A percentile compares a stretch with the other conserved stretches of the same genome.
These are phyloP conservation scores for Hypsopygia costalis DNA, from an alignment of 2,888 invertebrate genomes.

Conservation along the genomic window DNA sequence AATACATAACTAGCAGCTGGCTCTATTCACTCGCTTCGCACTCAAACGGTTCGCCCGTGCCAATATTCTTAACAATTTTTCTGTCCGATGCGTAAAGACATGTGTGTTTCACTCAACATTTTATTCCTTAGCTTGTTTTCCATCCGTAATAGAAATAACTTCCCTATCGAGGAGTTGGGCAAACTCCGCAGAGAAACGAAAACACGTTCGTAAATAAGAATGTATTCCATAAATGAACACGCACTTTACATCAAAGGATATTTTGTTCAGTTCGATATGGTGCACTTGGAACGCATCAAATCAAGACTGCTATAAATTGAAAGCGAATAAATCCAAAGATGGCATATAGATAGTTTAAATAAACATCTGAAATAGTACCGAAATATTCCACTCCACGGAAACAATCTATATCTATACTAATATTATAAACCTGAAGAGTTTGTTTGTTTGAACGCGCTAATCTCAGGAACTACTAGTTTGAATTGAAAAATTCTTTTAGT, in stretches of 20 bases:
- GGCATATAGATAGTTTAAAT: too few species aligned
- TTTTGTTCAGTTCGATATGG: conserved; percentile 4
- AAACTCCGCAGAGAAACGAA: conserved; percentile 1
- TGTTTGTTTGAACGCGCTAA: too few species aligned
- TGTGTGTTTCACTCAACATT: neutral
- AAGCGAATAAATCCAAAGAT: neutral
- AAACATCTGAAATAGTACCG: too few species aligned
- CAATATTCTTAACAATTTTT: conserved; percentile 8
- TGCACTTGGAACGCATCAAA: neutral
- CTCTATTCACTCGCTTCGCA: conserved; percentile 5
- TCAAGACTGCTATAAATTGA: too few species aligned
- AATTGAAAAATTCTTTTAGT: too few species aligned
- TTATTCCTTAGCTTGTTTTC: conserved; percentile 1
- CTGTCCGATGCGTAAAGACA: conserved; percentile 1
- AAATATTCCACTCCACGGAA: too few species aligned
- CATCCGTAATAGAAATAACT: neutral
- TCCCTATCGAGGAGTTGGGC: neutral
- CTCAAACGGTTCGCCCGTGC: conserved; percentile 5
- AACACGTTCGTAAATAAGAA: conserved; percentile 4
- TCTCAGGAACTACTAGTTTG: too few species aligned
- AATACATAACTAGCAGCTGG: neutral
- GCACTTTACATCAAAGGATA: conserved; percentile 5
- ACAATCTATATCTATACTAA: too few species aligned
- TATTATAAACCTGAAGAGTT: too few species aligned
- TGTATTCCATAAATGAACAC: conserved; percentile 6